Evolutionary conservation across 2,797 vertebrate genomes (phyloP), one percentile per base, ranked within the genome.

Genomic region (Tolypeutes matacus): DNA sequence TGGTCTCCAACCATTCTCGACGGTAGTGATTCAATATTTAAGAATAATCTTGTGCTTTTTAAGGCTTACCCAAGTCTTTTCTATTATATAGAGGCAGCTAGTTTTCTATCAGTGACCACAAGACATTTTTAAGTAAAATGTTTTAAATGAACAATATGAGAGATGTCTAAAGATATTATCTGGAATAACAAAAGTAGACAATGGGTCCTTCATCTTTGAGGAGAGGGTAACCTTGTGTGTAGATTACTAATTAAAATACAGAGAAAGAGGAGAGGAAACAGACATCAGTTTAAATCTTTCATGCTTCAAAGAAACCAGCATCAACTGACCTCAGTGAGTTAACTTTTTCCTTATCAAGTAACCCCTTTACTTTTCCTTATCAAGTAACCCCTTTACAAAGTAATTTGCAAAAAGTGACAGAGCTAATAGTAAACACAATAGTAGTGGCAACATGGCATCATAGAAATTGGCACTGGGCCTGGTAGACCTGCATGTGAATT

Each of bases 191-290:
- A 87, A 88, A 87, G 14, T 67, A 77, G 89, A 92, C 53, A 88
- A 5, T 51, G 65, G 56, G 53, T 51, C 15, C 58, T 95, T 73
- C 42, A 56, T 53, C 29, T 93, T 56, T 25, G 31, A 84, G 31
- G 56, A 70, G 75, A 89, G n/a, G 92, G 62, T 39, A 73, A 91
- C 29, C 17, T 82, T 94, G 92, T 86, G 42, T 86, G 36, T 60
- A 72, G 36, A 69, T 76, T 9, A 72, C 14, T 80, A 31, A 58
- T 73, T 91, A 85, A 95, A 82, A 89, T 36, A 95, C n/a, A 94
- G 75, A 70, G 39, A 92, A 31, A 75, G 31, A 85, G 12, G 14
- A 58, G 18, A n/a, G 21, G n/a, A 56, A 89, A 73, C 29, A 75
- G 23, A 91, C 82, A 25, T 91, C 18, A 18, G 53, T 56, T 56